Conservation (phyloP, 2,888 invertebrate genomes). For the Aspidiotus destructor region DNA sequence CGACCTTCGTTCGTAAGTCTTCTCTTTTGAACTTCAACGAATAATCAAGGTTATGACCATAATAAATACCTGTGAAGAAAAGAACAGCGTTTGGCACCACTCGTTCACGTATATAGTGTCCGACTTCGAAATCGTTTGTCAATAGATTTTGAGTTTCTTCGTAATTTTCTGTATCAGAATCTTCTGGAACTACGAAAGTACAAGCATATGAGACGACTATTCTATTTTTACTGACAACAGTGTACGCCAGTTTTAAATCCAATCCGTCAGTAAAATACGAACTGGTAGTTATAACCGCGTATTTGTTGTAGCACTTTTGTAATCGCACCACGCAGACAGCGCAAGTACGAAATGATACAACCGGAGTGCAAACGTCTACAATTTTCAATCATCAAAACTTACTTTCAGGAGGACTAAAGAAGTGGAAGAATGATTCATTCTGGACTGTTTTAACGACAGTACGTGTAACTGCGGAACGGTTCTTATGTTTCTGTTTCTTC, state of each 20-base stretch:
- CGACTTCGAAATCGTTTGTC: constrained; percentile 94
- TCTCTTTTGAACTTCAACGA: no score
- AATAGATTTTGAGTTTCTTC: constrained; percentile 79
- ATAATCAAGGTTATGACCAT: no score
- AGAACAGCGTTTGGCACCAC: constrained; percentile 95
- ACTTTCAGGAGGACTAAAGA: constrained; percentile 80
- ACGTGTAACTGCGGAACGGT: constrained; percentile 68
- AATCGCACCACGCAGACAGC: background rate
- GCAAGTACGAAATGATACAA: background rate
- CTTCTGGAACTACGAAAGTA: constrained; percentile 59
- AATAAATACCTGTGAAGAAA: constrained; percentile 83
- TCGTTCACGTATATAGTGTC: constrained; percentile 93
- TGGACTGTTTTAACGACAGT: constrained; percentile 92
- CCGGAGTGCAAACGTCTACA: constrained; percentile 3
- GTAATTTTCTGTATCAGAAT: constrained; percentile 71
- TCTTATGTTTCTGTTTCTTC: constrained; percentile 98
- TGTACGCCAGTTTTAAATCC: constrained; percentile 26
- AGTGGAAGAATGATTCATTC: constrained; percentile 98
- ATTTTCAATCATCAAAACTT: constrained; percentile 35
- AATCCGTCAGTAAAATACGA: background rate
- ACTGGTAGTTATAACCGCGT: constrained; percentile 25
- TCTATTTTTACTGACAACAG: background rate
- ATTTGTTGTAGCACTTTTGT: constrained; percentile 23
- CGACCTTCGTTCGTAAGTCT: no score
- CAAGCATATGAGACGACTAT: background rate